phyloP scores from a whole-genome alignment of 1,140 invertebrate species.

The Nebria ingens region DNA sequence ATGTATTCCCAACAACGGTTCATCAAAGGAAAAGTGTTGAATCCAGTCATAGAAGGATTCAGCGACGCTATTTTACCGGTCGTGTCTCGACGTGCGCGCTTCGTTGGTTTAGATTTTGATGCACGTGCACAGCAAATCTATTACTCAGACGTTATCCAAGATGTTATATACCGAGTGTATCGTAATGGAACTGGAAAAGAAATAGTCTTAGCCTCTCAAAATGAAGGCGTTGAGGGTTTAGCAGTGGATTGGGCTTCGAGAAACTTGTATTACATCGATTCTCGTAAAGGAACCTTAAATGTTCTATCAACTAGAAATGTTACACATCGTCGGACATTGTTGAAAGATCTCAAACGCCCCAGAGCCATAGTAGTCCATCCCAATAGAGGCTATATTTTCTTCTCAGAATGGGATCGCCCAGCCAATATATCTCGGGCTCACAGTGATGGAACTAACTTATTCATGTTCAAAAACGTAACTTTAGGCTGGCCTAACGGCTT shows the following conservation, averaged over 20 bases:
- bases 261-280: slow-evolving; percentile 97
- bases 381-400: slow-evolving; percentile 87
- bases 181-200: slow-evolving; percentile 80
- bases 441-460: slow-evolving; percentile 74
- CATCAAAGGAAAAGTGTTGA: slow-evolving; percentile 87
- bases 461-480: slow-evolving; percentile 85
- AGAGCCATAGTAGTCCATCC: slow-evolving; percentile 94
- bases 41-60: slow-evolving; percentile 81
- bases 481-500: slow-evolving; percentile 94
- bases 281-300: slow-evolving; percentile 88
- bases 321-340: slow-evolving; percentile 68
- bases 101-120: slow-evolving; percentile 96
- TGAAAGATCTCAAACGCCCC: slow-evolving; percentile 84
- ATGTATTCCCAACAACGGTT: slow-evolving; percentile 96
- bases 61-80: slow-evolving; percentile 89
- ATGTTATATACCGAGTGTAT: slow-evolving; percentile 88
- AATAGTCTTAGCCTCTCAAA: slow-evolving; percentile 89
- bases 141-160: slow-evolving; percentile 93
- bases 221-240: slow-evolving; percentile 94
- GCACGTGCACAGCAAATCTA: slow-evolving; percentile 86
- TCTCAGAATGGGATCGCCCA: slow-evolving; percentile 92
- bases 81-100: slow-evolving; percentile 81
- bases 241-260: slow-evolving; percentile 96
- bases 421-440: slow-evolving; percentile 89
- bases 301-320: slow-evolving; percentile 82